Percentiles rank a stretch among this genome's conserved stretches.
These are phyloP conservation scores for Agriopis leucophaearia DNA, from an alignment of 2,888 invertebrate genomes.

Conservation along the genomic window DNA sequence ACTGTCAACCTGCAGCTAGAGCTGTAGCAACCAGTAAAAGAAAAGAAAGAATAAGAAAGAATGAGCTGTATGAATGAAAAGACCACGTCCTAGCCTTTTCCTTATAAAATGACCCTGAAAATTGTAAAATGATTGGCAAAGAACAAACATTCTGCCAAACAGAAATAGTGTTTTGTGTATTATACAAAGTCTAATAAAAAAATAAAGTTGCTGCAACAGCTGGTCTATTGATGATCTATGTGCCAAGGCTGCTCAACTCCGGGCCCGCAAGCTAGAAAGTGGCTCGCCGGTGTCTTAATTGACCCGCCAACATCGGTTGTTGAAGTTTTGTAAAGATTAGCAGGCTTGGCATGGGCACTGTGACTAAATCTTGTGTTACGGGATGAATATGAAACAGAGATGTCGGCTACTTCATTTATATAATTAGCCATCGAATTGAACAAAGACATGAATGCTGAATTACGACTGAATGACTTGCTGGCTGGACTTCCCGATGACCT, in stretches of 20 bases:
- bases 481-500: too few species aligned
- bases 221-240: slow-evolving; percentile 32
- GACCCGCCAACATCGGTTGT: too few species aligned
- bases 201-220: slow-evolving; percentile 31
- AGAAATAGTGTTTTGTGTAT: slow-evolving; percentile 36
- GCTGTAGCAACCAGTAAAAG: too few species aligned
- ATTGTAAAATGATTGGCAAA: slow-evolving; percentile 23
- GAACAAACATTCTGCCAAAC: slow-evolving; percentile 20
- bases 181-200: slow-evolving; percentile 35
- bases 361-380: too few species aligned
- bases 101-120: slow-evolving; percentile 11
- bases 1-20: too few species aligned
- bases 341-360: too few species aligned
- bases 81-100: neutral
- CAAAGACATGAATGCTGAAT: too few species aligned
- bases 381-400: too few species aligned
- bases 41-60: neutral
- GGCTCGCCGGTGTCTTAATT: neutral
- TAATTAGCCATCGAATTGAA: too few species aligned
- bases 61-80: neutral
- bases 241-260: neutral
- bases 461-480: too few species aligned
- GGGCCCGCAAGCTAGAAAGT: neutral
- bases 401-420: too few species aligned
- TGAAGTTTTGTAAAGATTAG: too few species aligned